Evolutionary conservation across 2,888 invertebrate species (phyloP).

Genomic region (Bursaphelenchus okinawaensis): DNA sequence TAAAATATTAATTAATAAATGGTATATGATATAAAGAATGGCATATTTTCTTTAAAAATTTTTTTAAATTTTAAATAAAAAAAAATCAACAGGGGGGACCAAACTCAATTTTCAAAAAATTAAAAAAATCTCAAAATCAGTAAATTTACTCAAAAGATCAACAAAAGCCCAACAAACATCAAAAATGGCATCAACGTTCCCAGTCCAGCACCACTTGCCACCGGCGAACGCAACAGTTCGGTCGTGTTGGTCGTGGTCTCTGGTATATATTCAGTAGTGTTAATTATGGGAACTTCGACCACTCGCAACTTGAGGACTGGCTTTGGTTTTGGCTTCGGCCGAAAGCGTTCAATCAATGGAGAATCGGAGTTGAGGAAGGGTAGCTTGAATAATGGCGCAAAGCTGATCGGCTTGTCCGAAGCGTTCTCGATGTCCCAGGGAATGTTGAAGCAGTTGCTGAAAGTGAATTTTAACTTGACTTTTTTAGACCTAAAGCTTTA

Average conservation of each 20-base stretch:
- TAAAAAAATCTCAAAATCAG: neutral
- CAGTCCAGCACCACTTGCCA: no score
- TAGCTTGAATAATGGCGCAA: neutral
- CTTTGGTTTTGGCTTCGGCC: neutral
- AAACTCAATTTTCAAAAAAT: neutral
- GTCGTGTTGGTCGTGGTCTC: neutral
- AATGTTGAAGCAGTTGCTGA: neutral
- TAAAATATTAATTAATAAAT: no score
- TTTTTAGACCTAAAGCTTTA: no score
- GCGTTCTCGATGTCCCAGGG: neutral
- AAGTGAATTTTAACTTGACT: no score
- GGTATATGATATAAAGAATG: no score
- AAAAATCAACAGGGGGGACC: no score
- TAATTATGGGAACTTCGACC: neutral
- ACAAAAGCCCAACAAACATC: no score
- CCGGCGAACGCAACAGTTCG: neutral
- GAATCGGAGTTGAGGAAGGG: neutral
- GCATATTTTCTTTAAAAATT: no score
- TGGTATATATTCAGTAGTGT: neutral
- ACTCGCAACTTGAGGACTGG: neutral
- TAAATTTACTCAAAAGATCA: neutral
- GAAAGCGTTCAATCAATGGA: neutral
- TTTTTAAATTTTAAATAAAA: no score
- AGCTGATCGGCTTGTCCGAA: neutral
- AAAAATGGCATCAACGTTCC: no score